Evolutionary conservation across 2,888 invertebrate species (phyloP).

Genomic region (Perithous albicinctus): DNA sequence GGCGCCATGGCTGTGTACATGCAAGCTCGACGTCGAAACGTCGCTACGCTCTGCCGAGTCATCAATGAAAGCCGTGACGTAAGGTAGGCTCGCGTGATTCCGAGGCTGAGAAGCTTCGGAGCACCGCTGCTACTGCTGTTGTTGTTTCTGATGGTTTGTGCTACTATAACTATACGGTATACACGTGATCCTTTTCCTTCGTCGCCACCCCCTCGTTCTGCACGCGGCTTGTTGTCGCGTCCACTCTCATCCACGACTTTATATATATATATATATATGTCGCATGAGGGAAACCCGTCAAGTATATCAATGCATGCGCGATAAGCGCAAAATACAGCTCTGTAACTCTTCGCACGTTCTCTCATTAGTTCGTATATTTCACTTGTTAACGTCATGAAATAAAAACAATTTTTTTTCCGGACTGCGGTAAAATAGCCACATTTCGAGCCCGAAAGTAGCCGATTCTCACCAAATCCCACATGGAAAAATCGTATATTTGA

Average conservation of each 20-base stretch:
- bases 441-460: no score
- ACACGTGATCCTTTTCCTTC: neutral
- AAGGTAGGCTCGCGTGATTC: conserved; percentile 67
- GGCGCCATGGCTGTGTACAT: neutral
- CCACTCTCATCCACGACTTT: neutral
- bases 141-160: neutral
- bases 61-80: conserved; percentile 69
- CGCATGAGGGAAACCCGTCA: neutral
- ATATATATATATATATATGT: no score
- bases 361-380: neutral
- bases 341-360: neutral
- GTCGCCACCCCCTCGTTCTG: neutral
- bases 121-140: conserved; percentile 11
- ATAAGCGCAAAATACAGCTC: neutral
- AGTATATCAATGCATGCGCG: neutral
- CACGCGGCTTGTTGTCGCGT: neutral
- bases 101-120: conserved; percentile 49
- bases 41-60: conserved; percentile 61
- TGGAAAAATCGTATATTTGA: no score
- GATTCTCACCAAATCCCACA: neutral
- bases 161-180: neutral
- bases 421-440: neutral
- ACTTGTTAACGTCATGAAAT: neutral
- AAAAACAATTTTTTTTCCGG: no score
- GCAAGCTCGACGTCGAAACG: conserved; percentile 41